These are phyloP conservation scores for Glossophaga mutica DNA, from an alignment of 2,797 vertebrate species.

Conservation along the genomic window DNA sequence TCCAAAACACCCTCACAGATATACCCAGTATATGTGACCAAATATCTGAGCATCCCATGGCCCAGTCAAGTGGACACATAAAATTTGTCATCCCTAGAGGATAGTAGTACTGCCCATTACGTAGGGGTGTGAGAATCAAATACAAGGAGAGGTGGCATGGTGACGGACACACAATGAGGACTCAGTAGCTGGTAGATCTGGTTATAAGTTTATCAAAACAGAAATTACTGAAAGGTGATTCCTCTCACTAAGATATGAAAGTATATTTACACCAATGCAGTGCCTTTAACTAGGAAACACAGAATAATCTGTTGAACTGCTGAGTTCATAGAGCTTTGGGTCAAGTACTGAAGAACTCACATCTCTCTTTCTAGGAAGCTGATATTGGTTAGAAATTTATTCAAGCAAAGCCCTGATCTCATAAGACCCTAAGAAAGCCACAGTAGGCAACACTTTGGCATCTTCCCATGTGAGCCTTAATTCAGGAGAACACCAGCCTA, in stretches of 20 bases:
- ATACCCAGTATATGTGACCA: background rate
- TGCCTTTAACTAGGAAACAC: background rate
- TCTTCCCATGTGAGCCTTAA: background rate
- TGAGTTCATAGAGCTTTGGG: background rate
- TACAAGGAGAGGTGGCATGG: background rate
- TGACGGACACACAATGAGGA: background rate
- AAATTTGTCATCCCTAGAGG: background rate
- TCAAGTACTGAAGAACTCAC: background rate
- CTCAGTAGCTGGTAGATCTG: background rate
- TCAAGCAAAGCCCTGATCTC: background rate
- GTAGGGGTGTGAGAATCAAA: background rate
- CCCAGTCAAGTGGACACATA: background rate
- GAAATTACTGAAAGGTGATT: background rate
- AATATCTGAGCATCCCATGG: background rate
- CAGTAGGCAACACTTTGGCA: background rate
- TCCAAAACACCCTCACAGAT: background rate
- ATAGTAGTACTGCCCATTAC: no score
- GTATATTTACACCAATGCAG: background rate
- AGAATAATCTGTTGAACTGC: background rate
- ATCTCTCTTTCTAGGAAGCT: background rate
- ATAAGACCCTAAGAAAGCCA: background rate
- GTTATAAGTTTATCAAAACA: background rate
- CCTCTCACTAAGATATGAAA: background rate
- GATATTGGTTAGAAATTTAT: background rate
- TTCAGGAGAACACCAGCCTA: background rate